Base-by-base conservation (phyloP, 2,888 invertebrate species). In the Drosophila nr. perissopoda region DNA sequence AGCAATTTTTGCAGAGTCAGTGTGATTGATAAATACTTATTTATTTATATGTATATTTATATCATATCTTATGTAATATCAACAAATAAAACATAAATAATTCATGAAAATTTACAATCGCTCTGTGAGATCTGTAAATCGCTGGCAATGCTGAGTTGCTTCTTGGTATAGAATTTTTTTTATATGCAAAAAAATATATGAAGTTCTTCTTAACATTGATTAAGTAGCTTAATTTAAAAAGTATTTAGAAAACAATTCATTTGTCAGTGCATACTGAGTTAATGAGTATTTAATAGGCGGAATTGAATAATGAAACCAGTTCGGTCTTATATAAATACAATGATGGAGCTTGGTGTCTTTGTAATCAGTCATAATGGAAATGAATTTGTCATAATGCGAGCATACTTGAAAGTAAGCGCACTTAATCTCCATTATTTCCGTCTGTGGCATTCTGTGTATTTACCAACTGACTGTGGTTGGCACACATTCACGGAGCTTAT, bases 351-450 rank as follows among this genome's bases (percentile, higher is more conserved):
- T 56, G 36, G 11, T 40, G 57, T n/a, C 52, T 67, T 64, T 71
- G 71, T 73, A 75, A 85, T 87, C 78, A 67, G 56, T 87, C 85
- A 78, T 80, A 84, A 82, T 82, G 74, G 59, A 70, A 77, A 56
- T 58, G 66, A 74, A 68, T 64, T 64, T 74, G 72, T 65, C 58
- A 64, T 72, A 74, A 82, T 80, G 61, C 74, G 64, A 69, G 60
- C 54, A 57, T 63, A 62, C 78, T 82, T 54, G 27, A 73, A 73
- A 68, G 38, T 77, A 75, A 72, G 61, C 65, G 31, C 52, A 61
- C 69, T 65, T 77, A 78, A 73, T 84, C 79, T 73, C 27, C 65
- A 68, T 67, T 70, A 49, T 80, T 73, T 69, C 57, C 66, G 77
- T 68, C 54, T 73, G 77, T 52, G 58, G 33, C 69, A 66, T 65